Base-by-base conservation (phyloP, 2,113 vertebrate genomes). In the Sebastes schlegelii region DNA sequence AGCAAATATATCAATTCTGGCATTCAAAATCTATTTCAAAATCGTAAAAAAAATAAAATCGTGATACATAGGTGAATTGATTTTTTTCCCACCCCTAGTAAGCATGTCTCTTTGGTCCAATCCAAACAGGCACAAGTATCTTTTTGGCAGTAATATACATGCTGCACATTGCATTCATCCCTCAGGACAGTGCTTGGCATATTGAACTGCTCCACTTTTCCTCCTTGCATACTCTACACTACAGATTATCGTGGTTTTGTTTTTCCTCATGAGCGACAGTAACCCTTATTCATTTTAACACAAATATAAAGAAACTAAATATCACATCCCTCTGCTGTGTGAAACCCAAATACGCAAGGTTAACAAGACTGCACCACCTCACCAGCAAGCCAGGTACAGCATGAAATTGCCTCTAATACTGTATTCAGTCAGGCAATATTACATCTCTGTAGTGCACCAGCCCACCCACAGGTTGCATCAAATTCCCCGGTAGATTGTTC, bases 181-280 rank as follows among this genome's bases (percentile, higher is more conserved):
- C 86, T 72, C 55, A 84, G 88, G 84, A 86, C 77, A 57, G 52
- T 19, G 54, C 57, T 73, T 87, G 80, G 64, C 83, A 85, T 77
- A 86, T 86, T 85, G 65, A 64, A 78, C 81, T 87, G 86, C 75
- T 85, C 86, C 66, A 87, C 79, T 90, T 88, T 84, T 74, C 42
- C 49, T 66, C 64, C 52, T 64, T 66, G 80, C 7, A 8, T 78
- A 67, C 19, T 81, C 62, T 43, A 52, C 45, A 17, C 19, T 26
- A 72, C 71, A 61, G 21, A 79, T 74, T 63, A 17, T 51, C n/a
- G 3, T 61, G 60, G 21, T 52, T 77, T 79, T 48, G 14, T 74
- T 70, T 89, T 79, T 74, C 17, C 4, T 54, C 10, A 45, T 67
- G 69, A 62, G 58, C 79, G 80, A 81, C 54, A 74, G 16, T 72